Percentiles rank a stretch among this genome's conserved stretches.
These are phyloP conservation scores for Liasis olivaceus DNA, from an alignment of 2,797 vertebrate genomes.

Conservation along the genomic window DNA sequence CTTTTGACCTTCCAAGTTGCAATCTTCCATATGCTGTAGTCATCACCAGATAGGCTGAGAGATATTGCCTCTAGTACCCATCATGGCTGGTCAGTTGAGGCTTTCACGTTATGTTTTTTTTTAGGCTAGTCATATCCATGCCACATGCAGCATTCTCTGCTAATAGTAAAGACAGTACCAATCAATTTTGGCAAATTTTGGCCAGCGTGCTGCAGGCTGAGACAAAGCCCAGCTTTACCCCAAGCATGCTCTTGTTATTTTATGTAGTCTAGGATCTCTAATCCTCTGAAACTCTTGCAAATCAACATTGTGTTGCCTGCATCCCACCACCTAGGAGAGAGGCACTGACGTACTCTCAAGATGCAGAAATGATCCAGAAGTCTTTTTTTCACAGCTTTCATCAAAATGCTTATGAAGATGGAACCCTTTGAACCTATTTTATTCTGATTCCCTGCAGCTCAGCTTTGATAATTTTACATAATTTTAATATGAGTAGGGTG, in stretches of 20 bases:
- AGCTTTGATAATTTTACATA: conserved; percentile 48
- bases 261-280: not conserved
- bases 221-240: no score
- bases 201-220: not conserved
- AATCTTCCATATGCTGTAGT: not conserved
- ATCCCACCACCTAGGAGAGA: not conserved
- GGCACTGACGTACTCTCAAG: not conserved
- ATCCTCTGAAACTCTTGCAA: not conserved
- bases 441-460: conserved; percentile 21
- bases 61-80: not conserved
- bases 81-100: not conserved
- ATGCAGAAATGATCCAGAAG: not conserved
- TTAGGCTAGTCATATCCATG: not conserved
- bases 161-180: not conserved
- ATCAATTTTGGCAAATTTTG: not conserved
- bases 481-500: conserved; percentile 16
- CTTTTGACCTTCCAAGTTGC: not conserved
- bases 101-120: not conserved
- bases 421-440: conserved; percentile 39
- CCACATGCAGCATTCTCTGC: not conserved
- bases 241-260: not conserved
- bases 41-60: not conserved
- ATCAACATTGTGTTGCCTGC: not conserved
- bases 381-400: conserved; percentile 24
- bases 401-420: conserved; percentile 29